phyloP scores from a whole-genome alignment of 2,113 vertebrate genomes.

The Phylloscopus trochiloides region DNA sequence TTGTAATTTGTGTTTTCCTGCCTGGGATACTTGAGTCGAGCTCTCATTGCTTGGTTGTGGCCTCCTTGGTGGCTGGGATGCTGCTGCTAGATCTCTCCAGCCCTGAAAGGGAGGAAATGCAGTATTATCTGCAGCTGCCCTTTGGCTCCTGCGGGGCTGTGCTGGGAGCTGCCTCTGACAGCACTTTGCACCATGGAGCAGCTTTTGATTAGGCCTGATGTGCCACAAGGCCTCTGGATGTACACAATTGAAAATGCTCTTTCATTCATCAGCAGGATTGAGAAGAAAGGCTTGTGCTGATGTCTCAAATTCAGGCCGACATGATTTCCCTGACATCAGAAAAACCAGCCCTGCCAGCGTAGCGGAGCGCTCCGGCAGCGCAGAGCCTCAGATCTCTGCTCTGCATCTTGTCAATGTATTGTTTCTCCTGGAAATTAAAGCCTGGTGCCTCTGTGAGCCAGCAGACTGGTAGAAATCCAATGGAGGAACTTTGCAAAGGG shows the following conservation, averaged over 20 bases:
- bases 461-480: not conserved
- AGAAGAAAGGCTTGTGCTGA: constrained; percentile 67
- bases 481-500: not conserved
- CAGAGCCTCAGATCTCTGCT: constrained; percentile 54
- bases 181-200: not conserved
- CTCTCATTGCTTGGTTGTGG: not conserved
- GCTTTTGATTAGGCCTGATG: constrained; percentile 58
- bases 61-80: not conserved
- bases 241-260: constrained; percentile 60
- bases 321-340: constrained; percentile 48
- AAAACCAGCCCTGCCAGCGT: constrained; percentile 13
- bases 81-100: not conserved
- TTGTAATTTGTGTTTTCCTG: not conserved
- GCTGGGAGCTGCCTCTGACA: constrained; percentile 11
- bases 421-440: constrained; percentile 43
- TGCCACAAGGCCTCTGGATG: constrained; percentile 35
- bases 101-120: not conserved
- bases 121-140: not conserved
- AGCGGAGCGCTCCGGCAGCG: not conserved
- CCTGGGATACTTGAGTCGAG: not conserved
- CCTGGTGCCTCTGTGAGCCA: not conserved
- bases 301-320: constrained; percentile 48
- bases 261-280: constrained; percentile 67
- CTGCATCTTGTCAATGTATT: not conserved
- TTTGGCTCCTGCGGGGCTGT: not conserved